Conservation (phyloP, 2,888 invertebrate species). For the Noctua fimbriata region DNA sequence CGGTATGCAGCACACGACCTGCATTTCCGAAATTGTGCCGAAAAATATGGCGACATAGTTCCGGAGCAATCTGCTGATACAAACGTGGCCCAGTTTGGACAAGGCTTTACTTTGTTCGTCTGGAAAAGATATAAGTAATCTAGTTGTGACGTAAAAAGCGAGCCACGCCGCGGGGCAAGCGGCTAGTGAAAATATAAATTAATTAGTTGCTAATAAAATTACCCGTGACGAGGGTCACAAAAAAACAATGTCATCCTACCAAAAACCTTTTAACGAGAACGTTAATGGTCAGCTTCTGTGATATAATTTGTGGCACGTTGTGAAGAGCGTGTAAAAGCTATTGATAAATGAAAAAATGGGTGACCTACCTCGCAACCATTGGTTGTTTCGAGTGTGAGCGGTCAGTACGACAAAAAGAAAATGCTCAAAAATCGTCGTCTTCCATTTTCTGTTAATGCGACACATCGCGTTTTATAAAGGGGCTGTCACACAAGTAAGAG, state of each 20-base stretch:
- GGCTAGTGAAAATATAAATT: slow-evolving; percentile 73
- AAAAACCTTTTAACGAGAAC: slow-evolving; percentile 81
- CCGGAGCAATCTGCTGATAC: background rate
- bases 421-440: background rate
- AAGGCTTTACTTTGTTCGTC: slow-evolving; percentile 13
- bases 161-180: background rate
- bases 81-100: slow-evolving; percentile 5
- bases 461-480: background rate
- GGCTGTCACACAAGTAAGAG: background rate
- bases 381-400: background rate
- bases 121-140: slow-evolving; percentile 32
- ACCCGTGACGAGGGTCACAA: slow-evolving; percentile 83
- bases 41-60: slow-evolving; percentile 19
- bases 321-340: slow-evolving; percentile 65
- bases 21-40: background rate
- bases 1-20: background rate
- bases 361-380: background rate
- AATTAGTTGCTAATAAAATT: slow-evolving; percentile 84
- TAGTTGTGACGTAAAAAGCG: slow-evolving; percentile 25
- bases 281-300: slow-evolving; percentile 77
- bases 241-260: slow-evolving; percentile 77
- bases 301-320: slow-evolving; percentile 72
- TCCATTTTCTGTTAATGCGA: background rate
- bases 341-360: slow-evolving; percentile 28
- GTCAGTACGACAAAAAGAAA: background rate